A percentile compares a stretch with the other conserved stretches of the same genome.
Conservation (phyloP, 2,797 vertebrate genomes). For the Lacerta bilineata region DNA sequence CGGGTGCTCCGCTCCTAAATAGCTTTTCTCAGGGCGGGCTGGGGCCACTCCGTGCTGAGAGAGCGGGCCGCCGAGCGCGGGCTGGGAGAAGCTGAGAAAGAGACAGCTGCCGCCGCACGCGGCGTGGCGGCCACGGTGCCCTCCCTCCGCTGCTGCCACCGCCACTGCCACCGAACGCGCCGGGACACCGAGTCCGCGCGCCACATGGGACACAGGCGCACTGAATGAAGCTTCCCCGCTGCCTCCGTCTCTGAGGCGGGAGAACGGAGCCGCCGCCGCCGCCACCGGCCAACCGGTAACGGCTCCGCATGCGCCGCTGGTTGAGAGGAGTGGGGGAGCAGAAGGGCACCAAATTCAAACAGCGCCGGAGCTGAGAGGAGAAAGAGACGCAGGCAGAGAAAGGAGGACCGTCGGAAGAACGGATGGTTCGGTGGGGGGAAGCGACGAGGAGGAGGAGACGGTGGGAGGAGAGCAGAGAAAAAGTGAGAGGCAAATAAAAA, state of each 20-base stretch:
- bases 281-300: neutral
- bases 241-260: neutral
- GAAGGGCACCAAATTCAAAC: constrained; percentile 82
- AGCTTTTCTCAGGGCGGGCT: neutral
- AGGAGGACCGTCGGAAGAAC: constrained; percentile 37
- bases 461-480: neutral
- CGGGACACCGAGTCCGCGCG: too few species aligned
- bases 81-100: neutral
- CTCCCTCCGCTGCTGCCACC: neutral
- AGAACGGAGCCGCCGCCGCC: neutral
- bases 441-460: constrained; percentile 23
- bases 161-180: neutral
- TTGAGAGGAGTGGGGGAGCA: constrained; percentile 40
- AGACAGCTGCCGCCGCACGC: neutral
- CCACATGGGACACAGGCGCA: neutral
- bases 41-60: neutral
- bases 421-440: neutral
- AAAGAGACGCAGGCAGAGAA: constrained; percentile 25
- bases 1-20: neutral
- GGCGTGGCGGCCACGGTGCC: neutral
- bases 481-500: constrained; percentile 49
- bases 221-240: neutral
- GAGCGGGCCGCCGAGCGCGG: neutral
- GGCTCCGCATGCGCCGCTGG: constrained; percentile 63
- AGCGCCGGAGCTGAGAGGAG: constrained; percentile 64